Conservation (phyloP, 2,113 vertebrate species). For the Deroptyus accipitrinus region DNA sequence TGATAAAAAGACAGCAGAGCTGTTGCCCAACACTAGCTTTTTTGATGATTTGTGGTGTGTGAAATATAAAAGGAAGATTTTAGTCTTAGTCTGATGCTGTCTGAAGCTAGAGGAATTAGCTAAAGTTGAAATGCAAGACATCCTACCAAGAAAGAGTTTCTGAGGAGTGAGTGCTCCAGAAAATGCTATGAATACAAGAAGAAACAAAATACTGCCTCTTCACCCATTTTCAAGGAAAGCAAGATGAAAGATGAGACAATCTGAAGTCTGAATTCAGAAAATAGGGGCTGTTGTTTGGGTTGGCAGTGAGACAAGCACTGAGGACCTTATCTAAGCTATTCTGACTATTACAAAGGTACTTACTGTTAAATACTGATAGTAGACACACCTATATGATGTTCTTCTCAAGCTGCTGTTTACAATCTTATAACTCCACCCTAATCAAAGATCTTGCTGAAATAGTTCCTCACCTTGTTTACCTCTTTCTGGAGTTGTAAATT, state of each 20-base stretch:
- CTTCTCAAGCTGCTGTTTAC: neutral
- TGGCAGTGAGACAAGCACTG: neutral
- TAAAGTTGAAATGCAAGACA: neutral
- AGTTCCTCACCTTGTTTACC: neutral
- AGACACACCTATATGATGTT: neutral
- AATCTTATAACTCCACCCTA: neutral
- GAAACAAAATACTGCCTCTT: neutral
- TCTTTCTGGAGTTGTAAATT: neutral
- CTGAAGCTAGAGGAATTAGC: neutral
- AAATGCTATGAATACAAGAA: neutral
- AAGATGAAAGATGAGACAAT: neutral
- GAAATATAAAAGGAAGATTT: neutral
- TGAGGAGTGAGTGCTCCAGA: neutral
- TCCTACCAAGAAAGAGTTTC: neutral
- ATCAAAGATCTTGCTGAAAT: neutral
- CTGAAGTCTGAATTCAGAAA: neutral
- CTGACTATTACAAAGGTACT: neutral
- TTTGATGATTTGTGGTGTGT: neutral
- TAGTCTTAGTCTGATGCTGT: accelerated
- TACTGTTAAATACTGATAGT: neutral
- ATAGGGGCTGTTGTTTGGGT: accelerated
- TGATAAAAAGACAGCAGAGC: neutral
- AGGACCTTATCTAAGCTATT: neutral
- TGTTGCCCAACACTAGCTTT: neutral
- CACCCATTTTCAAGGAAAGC: neutral